Evolutionary conservation across 2,888 invertebrate genomes (phyloP), one percentile per base, ranked within the genome.

Genomic region (Diarsia rubi): DNA sequence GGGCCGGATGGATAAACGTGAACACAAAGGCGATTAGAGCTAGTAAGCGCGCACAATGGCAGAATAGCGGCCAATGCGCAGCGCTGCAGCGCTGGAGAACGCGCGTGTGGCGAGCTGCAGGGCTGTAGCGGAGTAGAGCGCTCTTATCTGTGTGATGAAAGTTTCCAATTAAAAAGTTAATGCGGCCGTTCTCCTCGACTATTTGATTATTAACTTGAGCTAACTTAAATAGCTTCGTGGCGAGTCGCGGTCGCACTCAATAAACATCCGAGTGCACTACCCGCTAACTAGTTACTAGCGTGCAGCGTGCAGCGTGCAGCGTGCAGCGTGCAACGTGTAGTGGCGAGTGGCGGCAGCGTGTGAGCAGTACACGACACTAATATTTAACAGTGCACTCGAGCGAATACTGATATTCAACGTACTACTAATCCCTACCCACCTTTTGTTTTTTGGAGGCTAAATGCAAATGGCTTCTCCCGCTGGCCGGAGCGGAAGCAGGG

Each of bases 151-250:
- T 45, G 69, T 62, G 54, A 64, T 81, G 19, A 69, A 69, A 69
- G 69, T 73, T 77, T 81, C 60, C 63, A 71, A 83, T 83, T 83
- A 78, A 68, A 69, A 81, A 81, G 74, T 74, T 74, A 73, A 63
- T 59, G 67, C 68, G 47, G 59, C n/a, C 24, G 44, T 19, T 57
- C 74, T 69, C 62, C 47, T 65, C 24, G 47, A 37, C 68, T 37
- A 47, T 64, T 60, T 76, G 24, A 71, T 77, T 62, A 73, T 80
- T 42, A 68, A 73, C 57, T 83, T 63, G 57, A 42, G 49, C 60
- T 64, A 79, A 76, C 69, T 83, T 70, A 73, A 72, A 75, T 78
- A 69, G 62, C 69, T 62, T 54, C 21, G 69, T 31, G 45, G 49
- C 31, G 63, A 70, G 63, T 31, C 31, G 69, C 66, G n/a, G 44